A percentile compares a stretch with the other conserved stretches of the same genome.
Evolutionary conservation across 2,113 vertebrate genomes (phyloP).

Genomic region (Podarcis cretensis): DNA sequence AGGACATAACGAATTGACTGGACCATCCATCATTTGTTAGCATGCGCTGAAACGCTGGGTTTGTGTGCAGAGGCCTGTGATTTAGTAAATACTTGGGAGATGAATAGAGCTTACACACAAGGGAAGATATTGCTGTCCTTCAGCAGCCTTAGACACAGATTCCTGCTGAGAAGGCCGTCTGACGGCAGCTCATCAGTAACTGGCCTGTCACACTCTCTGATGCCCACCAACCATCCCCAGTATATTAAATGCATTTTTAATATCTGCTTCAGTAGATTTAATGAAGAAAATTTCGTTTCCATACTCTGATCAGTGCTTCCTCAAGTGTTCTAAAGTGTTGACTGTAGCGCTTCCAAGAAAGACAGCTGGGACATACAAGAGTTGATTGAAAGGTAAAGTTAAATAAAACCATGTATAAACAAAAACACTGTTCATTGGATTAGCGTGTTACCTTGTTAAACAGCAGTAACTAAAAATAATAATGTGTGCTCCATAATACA

Average conservation of each 20-base stretch:
- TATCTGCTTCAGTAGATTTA: slow-evolving; percentile 87
- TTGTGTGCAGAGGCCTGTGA: slow-evolving; percentile 92
- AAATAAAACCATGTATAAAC: slow-evolving; percentile 45
- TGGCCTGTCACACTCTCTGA: slow-evolving; percentile 86
- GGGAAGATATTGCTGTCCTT: slow-evolving; percentile 87
- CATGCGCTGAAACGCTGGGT: slow-evolving; percentile 89
- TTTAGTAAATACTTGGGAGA: slow-evolving; percentile 95
- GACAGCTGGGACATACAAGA: slow-evolving; percentile 46
- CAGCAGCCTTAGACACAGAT: slow-evolving; percentile 84
- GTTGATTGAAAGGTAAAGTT: slow-evolving; percentile 57
- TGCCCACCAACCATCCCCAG: slow-evolving; percentile 82
- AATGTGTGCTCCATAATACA: slow-evolving; percentile 22
- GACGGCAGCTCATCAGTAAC: slow-evolving; percentile 87
- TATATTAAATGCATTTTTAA: slow-evolving; percentile 90
- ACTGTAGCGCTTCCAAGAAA: slow-evolving; percentile 62
- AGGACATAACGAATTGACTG: slow-evolving; percentile 98
- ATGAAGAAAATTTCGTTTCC: slow-evolving; percentile 87
- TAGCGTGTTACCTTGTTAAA: slow-evolving; percentile 46
- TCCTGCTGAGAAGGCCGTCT: slow-evolving; percentile 86
- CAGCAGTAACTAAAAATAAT: slow-evolving; percentile 37
- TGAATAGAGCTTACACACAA: slow-evolving; percentile 85
- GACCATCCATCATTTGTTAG: slow-evolving; percentile 99
- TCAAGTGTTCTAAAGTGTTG: slow-evolving; percentile 77
- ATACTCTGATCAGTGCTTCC: slow-evolving; percentile 80
- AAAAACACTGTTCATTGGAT: slow-evolving; percentile 26